Conservation (phyloP, 2,113 vertebrate species). For the Machaerirhynchus nigripectus region DNA sequence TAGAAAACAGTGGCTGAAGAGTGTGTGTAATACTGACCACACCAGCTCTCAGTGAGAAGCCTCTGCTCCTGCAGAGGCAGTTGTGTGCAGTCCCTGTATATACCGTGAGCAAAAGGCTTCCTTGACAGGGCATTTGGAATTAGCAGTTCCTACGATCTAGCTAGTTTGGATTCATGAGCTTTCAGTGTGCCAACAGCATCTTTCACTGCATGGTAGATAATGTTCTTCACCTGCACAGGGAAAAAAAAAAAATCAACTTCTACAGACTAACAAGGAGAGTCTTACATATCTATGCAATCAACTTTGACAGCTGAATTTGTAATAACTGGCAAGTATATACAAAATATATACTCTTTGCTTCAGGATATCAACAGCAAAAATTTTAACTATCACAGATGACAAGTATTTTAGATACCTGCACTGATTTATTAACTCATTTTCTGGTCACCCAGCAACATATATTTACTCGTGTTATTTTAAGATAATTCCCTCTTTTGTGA, state of each 20-base stretch:
- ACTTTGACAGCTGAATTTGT: neutral
- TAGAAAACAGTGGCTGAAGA: slow-evolving; percentile 76
- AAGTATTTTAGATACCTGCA: neutral
- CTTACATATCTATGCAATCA: neutral
- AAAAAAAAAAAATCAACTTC: neutral
- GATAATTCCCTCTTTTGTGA: neutral
- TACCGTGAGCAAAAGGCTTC: slow-evolving; percentile 68
- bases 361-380: neutral
- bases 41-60: slow-evolving; percentile 67
- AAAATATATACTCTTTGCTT: neutral
- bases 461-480: neutral
- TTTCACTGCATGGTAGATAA: slow-evolving; percentile 99
- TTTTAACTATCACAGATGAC: neutral
- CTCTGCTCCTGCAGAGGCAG: slow-evolving; percentile 67
- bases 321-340: neutral
- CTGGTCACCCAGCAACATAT: neutral
- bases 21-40: slow-evolving; percentile 76
- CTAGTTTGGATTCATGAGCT: slow-evolving; percentile 92
- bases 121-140: slow-evolving; percentile 67
- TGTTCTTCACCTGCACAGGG: slow-evolving; percentile 93
- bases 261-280: neutral
- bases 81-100: slow-evolving; percentile 65
- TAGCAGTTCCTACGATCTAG: slow-evolving; percentile 82
- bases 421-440: neutral
- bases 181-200: slow-evolving; percentile 96